phyloP scores from a whole-genome alignment of 2,113 vertebrate genomes.

The Hippocampus zosterae region DNA sequence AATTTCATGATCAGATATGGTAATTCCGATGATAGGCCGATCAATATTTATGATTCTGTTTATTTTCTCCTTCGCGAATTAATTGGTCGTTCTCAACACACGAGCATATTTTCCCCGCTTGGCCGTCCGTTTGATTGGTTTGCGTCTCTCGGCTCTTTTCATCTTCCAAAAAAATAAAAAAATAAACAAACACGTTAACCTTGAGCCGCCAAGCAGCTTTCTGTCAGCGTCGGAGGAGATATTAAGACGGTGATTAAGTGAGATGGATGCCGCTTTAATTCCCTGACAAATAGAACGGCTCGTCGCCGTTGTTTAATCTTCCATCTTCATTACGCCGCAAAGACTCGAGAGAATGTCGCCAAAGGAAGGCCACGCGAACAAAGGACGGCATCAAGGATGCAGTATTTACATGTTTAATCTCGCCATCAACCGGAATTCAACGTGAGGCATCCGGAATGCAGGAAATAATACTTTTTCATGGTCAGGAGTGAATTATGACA shows the following conservation, averaged over 20 bases:
- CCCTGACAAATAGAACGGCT: constrained; percentile 67
- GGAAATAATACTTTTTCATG: neutral
- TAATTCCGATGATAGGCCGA: neutral
- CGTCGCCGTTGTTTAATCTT: constrained; percentile 69
- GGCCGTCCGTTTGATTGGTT: neutral
- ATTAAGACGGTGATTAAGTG: constrained; percentile 70
- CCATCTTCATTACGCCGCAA: constrained; percentile 63
- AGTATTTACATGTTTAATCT: constrained; percentile 53
- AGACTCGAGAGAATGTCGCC: constrained; percentile 47
- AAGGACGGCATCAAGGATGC: constrained; percentile 61
- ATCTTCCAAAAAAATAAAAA: constrained; percentile 31
- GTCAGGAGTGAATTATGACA: neutral
- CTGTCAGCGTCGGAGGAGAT: constrained; percentile 59
- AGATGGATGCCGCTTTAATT: constrained; percentile 71
- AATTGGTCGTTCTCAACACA: neutral
- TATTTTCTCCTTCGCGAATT: neutral
- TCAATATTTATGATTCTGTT: neutral
- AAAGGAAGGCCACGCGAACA: constrained; percentile 54
- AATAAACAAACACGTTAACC: constrained; percentile 58
- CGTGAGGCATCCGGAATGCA: neutral
- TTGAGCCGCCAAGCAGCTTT: constrained; percentile 60
- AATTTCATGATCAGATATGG: too few species aligned
- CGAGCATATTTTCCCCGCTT: constrained; percentile 13
- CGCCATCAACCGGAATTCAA: constrained; percentile 46
- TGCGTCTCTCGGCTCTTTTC: constrained; percentile 10